A percentile compares a stretch with the other conserved stretches of the same genome.
These are phyloP conservation scores for Bombus superbus DNA, from an alignment of 1,140 invertebrate species.

Conservation along the genomic window DNA sequence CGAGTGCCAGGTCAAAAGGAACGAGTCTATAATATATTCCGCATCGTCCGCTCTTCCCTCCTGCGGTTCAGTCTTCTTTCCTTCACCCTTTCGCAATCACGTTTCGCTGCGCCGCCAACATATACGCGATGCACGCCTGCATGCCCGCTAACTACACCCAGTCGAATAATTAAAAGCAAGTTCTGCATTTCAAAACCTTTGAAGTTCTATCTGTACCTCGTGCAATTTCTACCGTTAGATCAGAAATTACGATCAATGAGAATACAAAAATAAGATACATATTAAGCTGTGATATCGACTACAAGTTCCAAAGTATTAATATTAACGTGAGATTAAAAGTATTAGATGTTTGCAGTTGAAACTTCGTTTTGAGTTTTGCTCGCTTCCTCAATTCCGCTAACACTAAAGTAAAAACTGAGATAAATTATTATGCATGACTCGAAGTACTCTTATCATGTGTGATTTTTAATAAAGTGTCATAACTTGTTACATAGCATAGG, in stretches of 20 bases:
- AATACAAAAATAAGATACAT: not conserved
- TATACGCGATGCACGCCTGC: not conserved
- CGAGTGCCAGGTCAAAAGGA: constrained; percentile 60
- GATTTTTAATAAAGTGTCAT: not conserved
- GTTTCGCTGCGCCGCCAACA: constrained; percentile 19
- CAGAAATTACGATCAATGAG: not conserved
- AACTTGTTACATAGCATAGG: not conserved
- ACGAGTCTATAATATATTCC: constrained; percentile 73
- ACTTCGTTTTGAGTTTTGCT: not conserved
- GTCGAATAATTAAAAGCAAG: constrained; percentile 68
- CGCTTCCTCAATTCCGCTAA: not conserved
- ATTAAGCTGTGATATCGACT: not conserved
- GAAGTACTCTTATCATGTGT: not conserved
- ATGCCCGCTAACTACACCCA: constrained; percentile 44
- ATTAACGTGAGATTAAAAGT: not conserved
- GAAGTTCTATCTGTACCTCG: not conserved
- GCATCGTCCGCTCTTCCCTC: constrained; percentile 53
- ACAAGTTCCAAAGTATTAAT: not conserved
- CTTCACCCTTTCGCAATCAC: constrained; percentile 28
- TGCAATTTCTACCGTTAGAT: not conserved
- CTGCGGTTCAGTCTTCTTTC: constrained; percentile 48
- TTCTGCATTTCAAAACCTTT: constrained; percentile 36
- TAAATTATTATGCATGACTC: not conserved
- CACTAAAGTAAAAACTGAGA: not conserved
- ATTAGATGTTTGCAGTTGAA: not conserved